Percentiles rank a stretch among this genome's conserved stretches.
phyloP scores from a whole-genome alignment of 1,140 invertebrate species.

The Bombus ignitus region DNA sequence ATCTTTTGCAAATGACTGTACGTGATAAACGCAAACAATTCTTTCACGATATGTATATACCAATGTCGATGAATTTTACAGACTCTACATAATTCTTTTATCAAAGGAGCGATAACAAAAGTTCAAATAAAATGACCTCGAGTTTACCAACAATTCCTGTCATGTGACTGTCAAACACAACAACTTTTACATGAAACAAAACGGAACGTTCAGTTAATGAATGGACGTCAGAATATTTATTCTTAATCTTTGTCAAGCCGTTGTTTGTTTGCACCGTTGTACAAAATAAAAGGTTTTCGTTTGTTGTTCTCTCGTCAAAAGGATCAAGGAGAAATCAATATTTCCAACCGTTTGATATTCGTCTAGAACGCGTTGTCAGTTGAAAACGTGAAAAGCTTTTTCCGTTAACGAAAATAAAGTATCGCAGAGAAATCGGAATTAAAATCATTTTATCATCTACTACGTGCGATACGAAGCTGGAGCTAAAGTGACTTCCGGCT shows the following conservation, averaged over 20 bases:
- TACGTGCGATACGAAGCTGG: not conserved
- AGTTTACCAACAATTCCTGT: not conserved
- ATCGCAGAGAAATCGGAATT: not conserved
- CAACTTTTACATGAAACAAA: not conserved
- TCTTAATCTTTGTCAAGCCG: not conserved
- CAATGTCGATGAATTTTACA: no score
- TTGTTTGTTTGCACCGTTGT: no score
- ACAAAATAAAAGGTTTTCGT: not conserved
- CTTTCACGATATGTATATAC: no score
- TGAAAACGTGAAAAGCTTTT: not conserved
- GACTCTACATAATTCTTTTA: not conserved
- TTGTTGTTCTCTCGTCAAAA: not conserved
- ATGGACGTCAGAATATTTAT: not conserved
- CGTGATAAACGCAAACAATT: no score
- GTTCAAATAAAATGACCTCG: not conserved
- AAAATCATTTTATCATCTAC: constrained; percentile 26
- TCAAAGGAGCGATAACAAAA: not conserved
- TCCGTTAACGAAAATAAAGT: not conserved
- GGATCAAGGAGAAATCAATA: not conserved
- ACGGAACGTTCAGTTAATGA: not conserved
- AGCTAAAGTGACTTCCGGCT: constrained; percentile 32
- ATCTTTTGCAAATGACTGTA: no score
- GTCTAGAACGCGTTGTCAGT: not conserved
- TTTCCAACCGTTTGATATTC: not conserved
- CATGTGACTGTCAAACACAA: not conserved